phyloP scores from a whole-genome alignment of 1,140 invertebrate species.

The Mesaphorura yosii region DNA sequence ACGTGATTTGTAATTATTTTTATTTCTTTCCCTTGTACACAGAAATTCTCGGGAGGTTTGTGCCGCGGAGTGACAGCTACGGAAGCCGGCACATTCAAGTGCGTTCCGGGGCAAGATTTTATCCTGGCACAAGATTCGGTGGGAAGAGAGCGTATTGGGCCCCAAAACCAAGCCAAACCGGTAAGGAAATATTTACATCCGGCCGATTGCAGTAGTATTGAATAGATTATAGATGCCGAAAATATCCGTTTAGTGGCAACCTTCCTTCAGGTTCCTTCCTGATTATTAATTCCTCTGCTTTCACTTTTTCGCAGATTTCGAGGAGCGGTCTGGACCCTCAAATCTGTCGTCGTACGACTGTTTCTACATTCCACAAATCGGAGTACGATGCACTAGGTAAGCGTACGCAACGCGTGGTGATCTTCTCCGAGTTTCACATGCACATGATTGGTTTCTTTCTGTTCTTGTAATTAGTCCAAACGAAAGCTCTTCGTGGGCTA shows the following conservation, averaged over 20 bases:
- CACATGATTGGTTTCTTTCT: no score
- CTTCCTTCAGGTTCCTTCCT: no score
- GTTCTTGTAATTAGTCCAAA: no score
- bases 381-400: no score
- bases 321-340: neutral
- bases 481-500: no score
- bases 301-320: neutral
- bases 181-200: neutral
- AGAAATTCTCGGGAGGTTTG: neutral
- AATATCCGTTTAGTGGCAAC: no score
- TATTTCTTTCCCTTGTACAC: no score
- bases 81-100: neutral
- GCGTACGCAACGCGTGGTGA: no score
- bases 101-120: constrained; percentile 14
- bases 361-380: no score
- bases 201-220: neutral
- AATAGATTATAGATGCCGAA: neutral
- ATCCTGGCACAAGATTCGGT: constrained; percentile 22
- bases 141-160: constrained; percentile 26
- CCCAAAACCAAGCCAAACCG: neutral
- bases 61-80: neutral
- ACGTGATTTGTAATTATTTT: no score
- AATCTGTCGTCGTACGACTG: neutral
- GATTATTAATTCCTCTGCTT: neutral
- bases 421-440: no score